phyloP scores from a whole-genome alignment of 2,888 invertebrate species.

The Odontomyia ornata region DNA sequence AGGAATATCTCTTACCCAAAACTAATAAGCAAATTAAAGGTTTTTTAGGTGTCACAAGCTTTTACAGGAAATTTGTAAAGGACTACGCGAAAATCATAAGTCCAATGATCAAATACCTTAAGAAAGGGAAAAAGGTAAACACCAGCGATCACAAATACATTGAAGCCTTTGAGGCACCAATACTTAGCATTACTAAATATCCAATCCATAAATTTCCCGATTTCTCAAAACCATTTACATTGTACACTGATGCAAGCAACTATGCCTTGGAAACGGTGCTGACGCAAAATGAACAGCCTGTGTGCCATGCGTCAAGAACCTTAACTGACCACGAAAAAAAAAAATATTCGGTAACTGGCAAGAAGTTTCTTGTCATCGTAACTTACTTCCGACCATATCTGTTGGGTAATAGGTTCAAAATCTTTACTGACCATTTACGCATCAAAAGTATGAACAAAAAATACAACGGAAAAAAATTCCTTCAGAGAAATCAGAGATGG shows the following conservation, averaged over 20 bases:
- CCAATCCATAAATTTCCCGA: constrained; percentile 48
- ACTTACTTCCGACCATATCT: constrained; percentile 13
- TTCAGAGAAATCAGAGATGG: constrained; percentile 21
- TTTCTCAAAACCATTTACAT: too few species aligned
- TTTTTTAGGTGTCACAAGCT: neutral
- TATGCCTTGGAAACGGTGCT: constrained; percentile 41
- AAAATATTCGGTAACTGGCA: constrained; percentile 28
- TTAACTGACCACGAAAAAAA: constrained; percentile 20
- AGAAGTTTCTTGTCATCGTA: constrained; percentile 11
- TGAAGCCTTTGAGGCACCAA: neutral
- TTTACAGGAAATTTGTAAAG: neutral
- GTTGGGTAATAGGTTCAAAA: constrained; percentile 7
- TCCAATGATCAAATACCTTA: constrained; percentile 22
- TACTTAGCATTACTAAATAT: constrained; percentile 30
- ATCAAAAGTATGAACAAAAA: constrained; percentile 29
- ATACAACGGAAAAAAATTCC: constrained; percentile 16
- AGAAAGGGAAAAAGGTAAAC: constrained; percentile 9
- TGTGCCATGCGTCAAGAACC: constrained; percentile 37
- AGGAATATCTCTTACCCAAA: neutral
- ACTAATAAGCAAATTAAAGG: neutral
- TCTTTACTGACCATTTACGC: constrained; percentile 1
- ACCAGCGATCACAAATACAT: constrained; percentile 24
- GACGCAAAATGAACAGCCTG: constrained; percentile 32
- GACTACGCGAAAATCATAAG: neutral
- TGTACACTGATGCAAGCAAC: constrained; percentile 48